Base-by-base conservation (phyloP, 2,888 invertebrate species). In the Hirtodrosophila confusa region DNA sequence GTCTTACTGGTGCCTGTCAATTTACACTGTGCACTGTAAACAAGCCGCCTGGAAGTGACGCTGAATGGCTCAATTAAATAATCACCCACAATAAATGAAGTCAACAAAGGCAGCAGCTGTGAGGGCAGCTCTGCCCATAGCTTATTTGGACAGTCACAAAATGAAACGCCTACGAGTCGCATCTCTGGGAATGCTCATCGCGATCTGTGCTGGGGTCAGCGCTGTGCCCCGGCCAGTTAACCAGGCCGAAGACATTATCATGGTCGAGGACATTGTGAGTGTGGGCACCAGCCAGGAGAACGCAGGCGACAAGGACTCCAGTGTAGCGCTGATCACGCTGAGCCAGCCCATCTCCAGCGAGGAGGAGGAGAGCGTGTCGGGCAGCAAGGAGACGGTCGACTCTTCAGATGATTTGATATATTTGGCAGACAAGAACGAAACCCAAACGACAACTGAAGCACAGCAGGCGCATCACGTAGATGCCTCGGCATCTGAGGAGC, bases 331-430 rank as follows among this genome's bases (percentile, higher is more conserved):
- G 27, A 69, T 83, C 48, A 78, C 71, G 8, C 62, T 77, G 0
- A 67, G 69, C 23, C 69, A 75, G 4, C 57, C 69, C 4, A 64
- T 67, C 4, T 51, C 56, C 61, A 65, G 75, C 33, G 57, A 72
- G 39, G 71, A 75, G 39, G 71, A 75, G 27, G 54, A 36, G 3
- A 56, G 60, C 9, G 35, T 4, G 3, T 57, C 48, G 12, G 47
- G 47, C 33, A 65, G 60, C 11, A 64, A 49, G 6, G 44, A 51
- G 27, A 40, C 4, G 40, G 17, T 8, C 2, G 17, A 17, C n/a
- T 69, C 60, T 4, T 73, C 83, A n/a, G 90, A 90, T 71, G 90
- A 90, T 62, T 78, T 91, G 78, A 90, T 91, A 56, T 89, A 17
- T 17, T 17, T 17, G 17, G 17, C 17, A 17, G 17, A 17, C 1